phyloP scores from a whole-genome alignment of 1,140 invertebrate species.

The Zaprionus vittiger region DNA sequence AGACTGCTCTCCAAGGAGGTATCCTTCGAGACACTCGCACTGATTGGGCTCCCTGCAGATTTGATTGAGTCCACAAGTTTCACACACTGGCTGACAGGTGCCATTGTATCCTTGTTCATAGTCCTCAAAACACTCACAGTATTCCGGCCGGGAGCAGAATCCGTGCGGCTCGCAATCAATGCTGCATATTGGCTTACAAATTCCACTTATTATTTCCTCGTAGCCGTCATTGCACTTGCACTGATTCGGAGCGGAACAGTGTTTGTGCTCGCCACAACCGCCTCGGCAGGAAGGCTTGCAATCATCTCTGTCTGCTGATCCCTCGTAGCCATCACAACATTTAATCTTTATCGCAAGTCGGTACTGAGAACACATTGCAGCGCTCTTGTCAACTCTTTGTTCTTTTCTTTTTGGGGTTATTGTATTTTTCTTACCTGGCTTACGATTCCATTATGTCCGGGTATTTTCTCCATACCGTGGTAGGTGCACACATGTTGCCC shows the following conservation, averaged over 20 bases:
- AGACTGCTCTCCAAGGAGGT: conserved; percentile 74
- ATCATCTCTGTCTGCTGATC: conserved; percentile 11
- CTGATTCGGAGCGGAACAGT: conserved; percentile 20
- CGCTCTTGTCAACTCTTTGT: neutral
- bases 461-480: too few relatives aligned
- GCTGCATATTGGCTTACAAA: conserved; percentile 33
- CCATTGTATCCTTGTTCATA: neutral
- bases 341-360: neutral
- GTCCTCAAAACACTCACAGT: conserved; percentile 73
- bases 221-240: conserved; percentile 55
- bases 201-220: conserved; percentile 38
- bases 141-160: conserved; percentile 58
- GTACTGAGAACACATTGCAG: neutral
- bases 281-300: conserved; percentile 85
- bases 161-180: conserved; percentile 44
- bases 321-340: conserved; percentile 47
- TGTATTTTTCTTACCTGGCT: neutral
- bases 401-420: neutral
- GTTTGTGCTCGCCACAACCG: conserved; percentile 22
- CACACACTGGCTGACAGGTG: conserved; percentile 85
- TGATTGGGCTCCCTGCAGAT: conserved; percentile 85
- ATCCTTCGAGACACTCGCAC: conserved; percentile 87
- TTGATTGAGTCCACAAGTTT: conserved; percentile 85
- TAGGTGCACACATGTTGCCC: neutral
- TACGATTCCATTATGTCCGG: too few relatives aligned